These are phyloP conservation scores for Botia kubotai DNA, from an alignment of 2,797 vertebrate species.

Conservation along the genomic window DNA sequence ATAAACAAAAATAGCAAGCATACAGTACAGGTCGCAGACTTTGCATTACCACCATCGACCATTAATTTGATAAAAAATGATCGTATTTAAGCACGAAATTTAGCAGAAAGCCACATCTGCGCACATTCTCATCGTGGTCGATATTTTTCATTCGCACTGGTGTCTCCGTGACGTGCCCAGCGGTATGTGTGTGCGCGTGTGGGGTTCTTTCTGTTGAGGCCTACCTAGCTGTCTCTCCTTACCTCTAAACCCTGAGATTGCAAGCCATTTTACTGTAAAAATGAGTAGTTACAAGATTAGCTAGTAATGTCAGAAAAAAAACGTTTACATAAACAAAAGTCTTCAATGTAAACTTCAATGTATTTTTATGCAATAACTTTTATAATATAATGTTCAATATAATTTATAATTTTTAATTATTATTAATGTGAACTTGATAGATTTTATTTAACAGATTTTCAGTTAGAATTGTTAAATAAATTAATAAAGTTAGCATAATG, in stretches of 20 bases:
- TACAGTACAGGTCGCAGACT: conserved; percentile 24
- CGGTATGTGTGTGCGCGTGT: conserved; percentile 53
- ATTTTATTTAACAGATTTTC: not conserved
- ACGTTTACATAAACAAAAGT: not conserved
- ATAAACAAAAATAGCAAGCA: conserved; percentile 19
- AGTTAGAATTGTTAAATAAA: not conserved
- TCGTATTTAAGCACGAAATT: conserved; percentile 55
- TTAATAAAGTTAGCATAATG: not conserved
- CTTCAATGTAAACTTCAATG: not conserved
- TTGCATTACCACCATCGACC: conserved; percentile 28
- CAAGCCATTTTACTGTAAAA: conserved; percentile 14
- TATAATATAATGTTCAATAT: too few species aligned
- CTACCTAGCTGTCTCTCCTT: conserved; percentile 22
- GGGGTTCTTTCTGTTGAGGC: not conserved
- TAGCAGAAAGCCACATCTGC: conserved; percentile 76
- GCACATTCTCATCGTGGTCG: conserved; percentile 84
- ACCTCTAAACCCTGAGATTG: conserved; percentile 48
- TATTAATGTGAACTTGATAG: not conserved
- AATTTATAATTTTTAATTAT: too few species aligned
- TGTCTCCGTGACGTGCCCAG: conserved; percentile 70
- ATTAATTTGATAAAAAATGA: conserved; percentile 48
- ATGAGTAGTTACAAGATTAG: not conserved
- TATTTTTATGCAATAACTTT: not conserved
- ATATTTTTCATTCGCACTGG: conserved; percentile 77
- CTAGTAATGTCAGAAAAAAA: not conserved